Percentiles rank a stretch among this genome's conserved stretches.
Conservation (phyloP, 2,113 vertebrate species). For the Rhinolophus sinicus region DNA sequence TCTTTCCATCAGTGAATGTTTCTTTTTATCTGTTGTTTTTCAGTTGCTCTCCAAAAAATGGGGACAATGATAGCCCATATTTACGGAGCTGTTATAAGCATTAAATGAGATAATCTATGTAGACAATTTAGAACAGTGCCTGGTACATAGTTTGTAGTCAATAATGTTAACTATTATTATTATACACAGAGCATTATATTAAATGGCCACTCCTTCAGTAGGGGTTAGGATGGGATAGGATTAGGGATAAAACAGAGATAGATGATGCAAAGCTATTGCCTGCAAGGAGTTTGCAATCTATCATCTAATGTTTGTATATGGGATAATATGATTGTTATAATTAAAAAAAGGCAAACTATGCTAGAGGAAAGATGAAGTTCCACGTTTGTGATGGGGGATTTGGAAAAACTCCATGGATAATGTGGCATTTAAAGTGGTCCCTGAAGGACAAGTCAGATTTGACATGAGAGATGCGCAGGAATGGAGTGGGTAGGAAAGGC, state of each 20-base stretch:
- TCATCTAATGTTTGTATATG: not conserved
- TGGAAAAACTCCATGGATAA: not conserved
- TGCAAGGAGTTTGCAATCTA: not conserved
- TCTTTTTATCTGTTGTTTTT: not conserved
- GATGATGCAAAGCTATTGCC: not conserved
- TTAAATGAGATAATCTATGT: not conserved
- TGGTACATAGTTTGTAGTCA: not conserved
- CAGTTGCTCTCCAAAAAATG: not conserved
- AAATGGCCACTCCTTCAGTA: not conserved
- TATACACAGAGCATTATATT: not conserved
- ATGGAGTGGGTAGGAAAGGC: not conserved
- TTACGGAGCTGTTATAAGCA: not conserved
- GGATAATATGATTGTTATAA: not conserved
- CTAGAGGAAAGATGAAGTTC: not conserved
- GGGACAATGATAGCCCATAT: not conserved
- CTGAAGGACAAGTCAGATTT: not conserved
- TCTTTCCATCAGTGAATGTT: not conserved
- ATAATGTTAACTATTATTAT: not conserved
- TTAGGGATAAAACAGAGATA: not conserved
- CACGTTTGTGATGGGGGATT: not conserved
- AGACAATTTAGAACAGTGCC: slow-evolving; percentile 18
- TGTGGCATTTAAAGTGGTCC: not conserved
- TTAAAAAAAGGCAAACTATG: not conserved
- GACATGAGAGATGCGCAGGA: not conserved
- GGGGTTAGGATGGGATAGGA: not conserved